Percentiles rank a stretch among this genome's conserved stretches.
phyloP scores from a whole-genome alignment of 2,888 invertebrate genomes.

The Scaptomyza caliginosa region DNA sequence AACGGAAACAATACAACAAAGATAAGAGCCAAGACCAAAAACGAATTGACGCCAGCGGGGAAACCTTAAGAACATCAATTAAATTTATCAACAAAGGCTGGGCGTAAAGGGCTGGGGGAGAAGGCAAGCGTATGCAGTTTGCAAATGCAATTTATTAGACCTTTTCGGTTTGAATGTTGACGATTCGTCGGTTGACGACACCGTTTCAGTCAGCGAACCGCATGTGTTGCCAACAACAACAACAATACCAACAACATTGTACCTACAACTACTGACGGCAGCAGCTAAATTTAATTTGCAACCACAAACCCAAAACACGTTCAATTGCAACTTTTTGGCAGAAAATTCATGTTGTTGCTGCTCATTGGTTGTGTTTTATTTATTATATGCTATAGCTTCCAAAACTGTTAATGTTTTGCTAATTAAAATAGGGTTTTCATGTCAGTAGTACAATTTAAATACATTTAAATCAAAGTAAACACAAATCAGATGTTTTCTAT shows the following conservation, averaged over 20 bases:
- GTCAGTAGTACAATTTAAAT: too few relatives aligned
- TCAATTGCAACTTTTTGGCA: conserved; percentile 53
- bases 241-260: conserved; percentile 9
- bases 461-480: too few relatives aligned
- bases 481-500: too few relatives aligned
- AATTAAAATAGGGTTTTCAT: conserved; percentile 39
- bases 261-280: conserved; percentile 30
- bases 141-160: conserved; percentile 69
- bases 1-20: conserved; percentile 46
- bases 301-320: conserved; percentile 57
- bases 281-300: conserved; percentile 66
- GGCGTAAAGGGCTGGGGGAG: neutral
- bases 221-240: conserved; percentile 21
- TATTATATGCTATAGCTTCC: conserved; percentile 37
- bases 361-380: conserved; percentile 24
- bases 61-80: conserved; percentile 25
- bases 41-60: conserved; percentile 5
- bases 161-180: conserved; percentile 32
- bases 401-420: conserved; percentile 63
- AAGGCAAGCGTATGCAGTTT: conserved; percentile 49
- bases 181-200: conserved; percentile 55
- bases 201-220: conserved; percentile 19
- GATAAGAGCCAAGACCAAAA: conserved; percentile 12
- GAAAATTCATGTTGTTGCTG: conserved; percentile 46
- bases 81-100: neutral